Evolutionary conservation across 2,797 vertebrate species (phyloP).

Genomic region (Phalloptychus januarius): DNA sequence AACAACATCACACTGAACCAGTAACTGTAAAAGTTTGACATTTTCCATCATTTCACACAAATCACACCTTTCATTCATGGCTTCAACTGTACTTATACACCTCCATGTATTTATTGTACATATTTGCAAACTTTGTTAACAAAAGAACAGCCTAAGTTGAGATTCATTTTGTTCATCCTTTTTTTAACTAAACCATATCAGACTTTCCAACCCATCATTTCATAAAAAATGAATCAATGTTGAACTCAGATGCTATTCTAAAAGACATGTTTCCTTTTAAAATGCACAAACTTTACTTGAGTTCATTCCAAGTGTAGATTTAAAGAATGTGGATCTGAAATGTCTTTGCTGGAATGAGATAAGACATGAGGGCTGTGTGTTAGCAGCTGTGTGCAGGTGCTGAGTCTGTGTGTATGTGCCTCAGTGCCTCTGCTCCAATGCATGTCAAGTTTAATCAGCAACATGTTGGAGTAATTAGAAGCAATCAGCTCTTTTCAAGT

Average conservation of each 20-base stretch:
- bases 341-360: background rate
- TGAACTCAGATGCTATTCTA: background rate
- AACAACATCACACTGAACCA: no score
- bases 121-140: background rate
- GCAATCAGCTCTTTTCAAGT: constrained; percentile 50
- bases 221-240: background rate
- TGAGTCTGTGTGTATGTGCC: background rate
- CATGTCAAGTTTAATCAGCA: constrained; percentile 56
- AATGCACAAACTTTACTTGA: background rate
- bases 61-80: background rate
- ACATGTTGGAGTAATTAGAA: constrained; percentile 49
- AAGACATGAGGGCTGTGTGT: background rate
- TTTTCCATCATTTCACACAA: background rate
- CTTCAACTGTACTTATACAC: background rate
- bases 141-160: background rate
- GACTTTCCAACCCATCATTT: background rate
- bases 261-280: background rate
- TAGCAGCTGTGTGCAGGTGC: constrained; percentile 14
- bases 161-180: background rate
- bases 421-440: constrained; percentile 21
- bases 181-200: background rate
- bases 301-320: background rate
- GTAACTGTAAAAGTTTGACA: no score
- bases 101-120: background rate
- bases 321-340: background rate